Evolutionary conservation across 2,888 invertebrate species (phyloP).

Genomic region (Phorcus lineatus): DNA sequence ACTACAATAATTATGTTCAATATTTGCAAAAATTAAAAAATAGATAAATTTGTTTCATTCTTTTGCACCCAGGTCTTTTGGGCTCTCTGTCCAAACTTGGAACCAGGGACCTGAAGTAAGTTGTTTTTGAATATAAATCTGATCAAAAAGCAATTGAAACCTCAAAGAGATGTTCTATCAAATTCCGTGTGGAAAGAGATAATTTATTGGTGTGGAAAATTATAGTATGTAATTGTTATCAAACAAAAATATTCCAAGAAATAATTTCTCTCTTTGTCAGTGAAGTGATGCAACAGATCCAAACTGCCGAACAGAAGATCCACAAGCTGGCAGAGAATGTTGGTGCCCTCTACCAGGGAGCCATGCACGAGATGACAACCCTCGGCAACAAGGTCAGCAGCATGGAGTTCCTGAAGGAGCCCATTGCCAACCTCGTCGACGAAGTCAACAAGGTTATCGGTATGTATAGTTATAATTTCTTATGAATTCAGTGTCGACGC

Average conservation of each 20-base stretch:
- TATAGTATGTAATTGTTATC: background rate
- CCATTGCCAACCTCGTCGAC: background rate
- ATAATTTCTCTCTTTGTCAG: background rate
- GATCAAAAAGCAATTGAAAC: background rate
- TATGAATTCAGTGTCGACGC: too few relatives aligned
- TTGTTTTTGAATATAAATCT: background rate
- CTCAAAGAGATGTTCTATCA: too few relatives aligned
- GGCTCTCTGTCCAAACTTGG: background rate
- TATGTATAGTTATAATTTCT: background rate
- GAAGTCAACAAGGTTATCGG: slow-evolving; percentile 18
- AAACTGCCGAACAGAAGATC: slow-evolving; percentile 2
- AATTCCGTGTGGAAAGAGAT: too few relatives aligned
- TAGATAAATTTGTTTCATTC: background rate
- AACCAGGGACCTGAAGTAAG: background rate
- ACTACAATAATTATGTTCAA: too few relatives aligned
- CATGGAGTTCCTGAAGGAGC: slow-evolving; percentile 16
- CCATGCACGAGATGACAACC: background rate
- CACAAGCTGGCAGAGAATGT: background rate
- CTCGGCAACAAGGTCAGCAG: slow-evolving; percentile 10
- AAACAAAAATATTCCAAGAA: too few relatives aligned
- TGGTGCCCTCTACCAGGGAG: slow-evolving; percentile 11
- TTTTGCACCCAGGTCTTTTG: background rate
- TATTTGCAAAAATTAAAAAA: background rate
- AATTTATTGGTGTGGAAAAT: background rate
- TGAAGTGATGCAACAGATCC: background rate